phyloP scores from a whole-genome alignment of 1,140 invertebrate species.

The Temnothorax curvispinosus region DNA sequence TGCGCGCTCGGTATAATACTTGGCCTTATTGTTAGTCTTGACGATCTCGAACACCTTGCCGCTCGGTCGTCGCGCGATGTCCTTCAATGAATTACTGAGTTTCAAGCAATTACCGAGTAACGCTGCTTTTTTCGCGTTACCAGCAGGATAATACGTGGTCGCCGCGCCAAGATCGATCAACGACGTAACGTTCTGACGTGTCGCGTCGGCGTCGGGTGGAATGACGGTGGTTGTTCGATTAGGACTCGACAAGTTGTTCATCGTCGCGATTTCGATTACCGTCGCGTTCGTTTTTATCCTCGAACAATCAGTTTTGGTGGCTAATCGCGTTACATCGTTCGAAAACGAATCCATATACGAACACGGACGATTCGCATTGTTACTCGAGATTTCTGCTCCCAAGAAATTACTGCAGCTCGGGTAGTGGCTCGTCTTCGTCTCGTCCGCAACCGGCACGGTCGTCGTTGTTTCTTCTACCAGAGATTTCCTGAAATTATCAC shows the following conservation, averaged over 20 bases:
- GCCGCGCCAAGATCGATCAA: neutral
- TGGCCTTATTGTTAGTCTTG: neutral
- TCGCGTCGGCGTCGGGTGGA: neutral
- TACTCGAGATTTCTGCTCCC: neutral
- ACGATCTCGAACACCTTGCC: neutral
- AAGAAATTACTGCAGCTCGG: neutral
- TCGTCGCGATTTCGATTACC: neutral
- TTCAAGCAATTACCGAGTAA: slow-evolving; percentile 11
- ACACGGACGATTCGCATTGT: neutral
- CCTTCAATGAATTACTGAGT: neutral
- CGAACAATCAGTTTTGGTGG: neutral
- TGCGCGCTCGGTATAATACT: no score
- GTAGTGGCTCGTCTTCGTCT: neutral
- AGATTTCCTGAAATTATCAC: slow-evolving; percentile 2
- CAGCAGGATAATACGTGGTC: neutral
- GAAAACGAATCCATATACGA: neutral
- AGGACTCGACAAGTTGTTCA: neutral
- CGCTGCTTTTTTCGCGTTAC: neutral
- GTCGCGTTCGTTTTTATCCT: neutral
- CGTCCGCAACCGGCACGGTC: neutral
- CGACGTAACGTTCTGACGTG: neutral
- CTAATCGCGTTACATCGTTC: neutral
- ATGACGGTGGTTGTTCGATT: neutral
- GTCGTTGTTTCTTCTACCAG: neutral
- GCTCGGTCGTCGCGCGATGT: neutral